These are phyloP conservation scores for Vidua chalybeata DNA, from an alignment of 2,113 vertebrate species.

Conservation along the genomic window DNA sequence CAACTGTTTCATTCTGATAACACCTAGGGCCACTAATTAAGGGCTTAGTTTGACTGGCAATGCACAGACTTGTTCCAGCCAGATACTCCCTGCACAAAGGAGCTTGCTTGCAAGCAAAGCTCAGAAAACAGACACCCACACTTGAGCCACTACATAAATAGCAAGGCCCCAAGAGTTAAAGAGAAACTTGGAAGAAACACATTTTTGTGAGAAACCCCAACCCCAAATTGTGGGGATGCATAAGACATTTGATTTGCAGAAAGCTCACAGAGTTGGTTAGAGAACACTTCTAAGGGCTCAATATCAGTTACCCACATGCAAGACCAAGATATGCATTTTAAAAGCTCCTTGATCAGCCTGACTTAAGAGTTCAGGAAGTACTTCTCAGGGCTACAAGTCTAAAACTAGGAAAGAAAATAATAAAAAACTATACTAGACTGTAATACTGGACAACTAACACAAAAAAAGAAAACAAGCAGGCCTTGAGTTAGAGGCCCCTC, in stretches of 20 bases:
- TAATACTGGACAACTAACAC: neutral
- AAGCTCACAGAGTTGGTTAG: neutral
- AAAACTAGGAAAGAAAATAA: neutral
- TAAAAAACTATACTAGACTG: neutral
- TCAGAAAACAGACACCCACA: neutral
- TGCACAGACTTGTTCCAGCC: conserved; percentile 24
- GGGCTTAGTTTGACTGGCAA: conserved; percentile 30
- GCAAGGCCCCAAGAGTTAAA: neutral
- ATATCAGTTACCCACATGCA: neutral
- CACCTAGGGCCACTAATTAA: conserved; percentile 48
- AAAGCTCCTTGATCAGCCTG: neutral
- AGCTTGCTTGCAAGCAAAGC: conserved; percentile 1
- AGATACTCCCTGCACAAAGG: conserved; percentile 31
- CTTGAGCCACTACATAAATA: neutral
- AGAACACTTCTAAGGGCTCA: neutral
- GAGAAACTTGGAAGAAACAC: neutral
- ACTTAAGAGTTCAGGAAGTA: neutral
- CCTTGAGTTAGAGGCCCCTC: neutral
- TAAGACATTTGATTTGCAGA: neutral
- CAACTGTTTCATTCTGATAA: conserved; percentile 49
- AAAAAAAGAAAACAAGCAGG: neutral
- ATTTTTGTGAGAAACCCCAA: neutral
- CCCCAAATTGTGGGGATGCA: neutral
- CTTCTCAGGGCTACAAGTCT: neutral
- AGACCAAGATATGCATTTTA: neutral